phyloP scores from a whole-genome alignment of 2,888 invertebrate species.

The Baronia brevicornis region DNA sequence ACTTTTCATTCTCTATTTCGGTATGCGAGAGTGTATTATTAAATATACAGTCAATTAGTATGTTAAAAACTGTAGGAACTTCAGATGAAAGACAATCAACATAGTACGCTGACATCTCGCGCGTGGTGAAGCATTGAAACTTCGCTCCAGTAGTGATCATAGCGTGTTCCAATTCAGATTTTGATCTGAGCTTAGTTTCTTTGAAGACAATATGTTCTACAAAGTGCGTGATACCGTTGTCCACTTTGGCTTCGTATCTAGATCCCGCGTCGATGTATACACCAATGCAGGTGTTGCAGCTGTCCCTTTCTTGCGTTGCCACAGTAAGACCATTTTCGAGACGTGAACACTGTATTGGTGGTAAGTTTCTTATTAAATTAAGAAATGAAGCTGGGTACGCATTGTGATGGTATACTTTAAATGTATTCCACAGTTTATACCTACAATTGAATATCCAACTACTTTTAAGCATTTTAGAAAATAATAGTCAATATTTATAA shows the following conservation, averaged over 20 bases:
- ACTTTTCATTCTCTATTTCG: conserved; percentile 50
- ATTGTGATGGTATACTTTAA: conserved; percentile 70
- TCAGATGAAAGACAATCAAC: conserved; percentile 94
- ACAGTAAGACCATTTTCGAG: conserved; percentile 90
- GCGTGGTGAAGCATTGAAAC: conserved; percentile 94
- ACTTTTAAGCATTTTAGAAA: no score
- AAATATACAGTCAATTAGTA: conserved; percentile 94
- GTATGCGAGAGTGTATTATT: conserved; percentile 75
- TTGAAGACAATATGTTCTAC: conserved; percentile 59
- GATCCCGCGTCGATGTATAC: conserved; percentile 51
- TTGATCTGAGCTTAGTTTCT: conserved; percentile 84
- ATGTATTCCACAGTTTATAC: conserved; percentile 26
- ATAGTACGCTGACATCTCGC: conserved; percentile 97
- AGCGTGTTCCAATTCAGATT: conserved; percentile 89
- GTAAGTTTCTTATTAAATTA: conserved; percentile 77
- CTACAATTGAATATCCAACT: no score
- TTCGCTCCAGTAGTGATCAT: conserved; percentile 97
- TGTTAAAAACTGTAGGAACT: conserved; percentile 90
- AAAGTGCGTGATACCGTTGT: conserved; percentile 56
- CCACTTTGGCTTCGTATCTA: conserved; percentile 39
- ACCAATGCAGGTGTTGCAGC: conserved; percentile 64
- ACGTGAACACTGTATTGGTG: conserved; percentile 85
- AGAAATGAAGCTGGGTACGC: conserved; percentile 72
- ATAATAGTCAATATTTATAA: no score
- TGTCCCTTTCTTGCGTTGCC: conserved; percentile 93